Evolutionary conservation across 2,888 invertebrate genomes (phyloP), one percentile per base, ranked within the genome.

Genomic region (Theretra japonica): DNA sequence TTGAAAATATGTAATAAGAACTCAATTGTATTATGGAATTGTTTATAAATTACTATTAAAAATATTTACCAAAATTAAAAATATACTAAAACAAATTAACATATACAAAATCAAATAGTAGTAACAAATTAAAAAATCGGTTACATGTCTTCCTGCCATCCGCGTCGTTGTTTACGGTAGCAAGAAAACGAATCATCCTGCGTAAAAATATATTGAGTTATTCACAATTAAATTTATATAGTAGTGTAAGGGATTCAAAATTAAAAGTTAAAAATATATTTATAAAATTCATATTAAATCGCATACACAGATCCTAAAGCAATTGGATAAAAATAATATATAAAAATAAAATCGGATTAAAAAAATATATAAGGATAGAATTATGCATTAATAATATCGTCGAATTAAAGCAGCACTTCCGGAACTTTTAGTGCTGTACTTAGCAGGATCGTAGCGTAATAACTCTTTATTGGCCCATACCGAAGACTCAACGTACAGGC

Each of bases 1-100:
- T 41, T 15, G 11, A 41, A 41, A 58, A 4, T 23, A 17, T 30
- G 30, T 25, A 60, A 30, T 60, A 60, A 60, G 30, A 33, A 60
- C 30, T n/a, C 60, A 8, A 19, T 23, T 58, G 19, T 28, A 30
- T 33, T 28, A 60, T 41, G 7, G 17, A 30, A 33, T 8, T 30
- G 8, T 60, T 60, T 30, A 60, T 60, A 30, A 60, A 60, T 60
- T n/a, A 33, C 8, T 19, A n/a, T 60, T 60, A 33, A 60, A 19
- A 60, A 23, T 58, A 58, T 23, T 25, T n/a, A 58, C 6, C 25
- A 58, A 58, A 17, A 17, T 57, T 58, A 25, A 58, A 58, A 58
- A 41, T 41, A 41, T 41, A 41, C 41, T 53, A 59, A 25, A 30
- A 30, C n/a, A 60, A 30, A 21, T 53, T 33, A 62, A 33, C 4